Evolutionary conservation across 2,113 vertebrate species (phyloP).

Genomic region (Lycaon pictus): DNA sequence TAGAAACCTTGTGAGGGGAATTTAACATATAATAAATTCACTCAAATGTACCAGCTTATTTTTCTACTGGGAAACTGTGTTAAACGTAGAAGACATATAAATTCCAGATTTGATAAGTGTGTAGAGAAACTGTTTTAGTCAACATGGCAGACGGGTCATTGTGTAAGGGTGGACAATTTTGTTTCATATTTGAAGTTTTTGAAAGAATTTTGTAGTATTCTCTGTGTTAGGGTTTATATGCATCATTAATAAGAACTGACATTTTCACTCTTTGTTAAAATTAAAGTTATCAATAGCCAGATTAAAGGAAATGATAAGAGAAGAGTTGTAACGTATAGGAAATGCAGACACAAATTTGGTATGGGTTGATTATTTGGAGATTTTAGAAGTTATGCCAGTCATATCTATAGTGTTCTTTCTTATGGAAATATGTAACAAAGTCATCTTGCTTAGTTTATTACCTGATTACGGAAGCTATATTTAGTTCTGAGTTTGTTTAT

Average conservation of each 20-base stretch:
- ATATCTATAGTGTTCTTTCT: conserved; percentile 35
- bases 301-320: conserved; percentile 83
- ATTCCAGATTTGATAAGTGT: conserved; percentile 82
- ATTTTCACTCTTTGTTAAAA: conserved; percentile 86
- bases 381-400: conserved; percentile 81
- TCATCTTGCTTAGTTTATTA: conserved; percentile 59
- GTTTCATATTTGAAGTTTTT: conserved; percentile 95
- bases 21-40: conserved; percentile 75
- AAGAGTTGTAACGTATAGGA: conserved; percentile 82
- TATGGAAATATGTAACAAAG: conserved; percentile 60
- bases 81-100: conserved; percentile 78
- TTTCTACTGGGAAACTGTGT: conserved; percentile 75
- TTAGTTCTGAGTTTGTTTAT: conserved; percentile 44
- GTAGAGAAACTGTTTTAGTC: neutral
- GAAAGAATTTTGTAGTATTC: conserved; percentile 88
- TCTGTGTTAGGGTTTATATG: conserved; percentile 87
- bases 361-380: conserved; percentile 80
- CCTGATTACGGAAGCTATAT: neutral
- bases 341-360: conserved; percentile 83
- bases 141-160: conserved; percentile 80
- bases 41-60: neutral
- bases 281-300: conserved; percentile 82
- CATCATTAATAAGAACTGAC: conserved; percentile 86
- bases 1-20: conserved; percentile 58
- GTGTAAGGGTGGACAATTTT: conserved; percentile 90